These are phyloP conservation scores for Limosa lapponica DNA, from an alignment of 2,797 vertebrate species.

Conservation along the genomic window DNA sequence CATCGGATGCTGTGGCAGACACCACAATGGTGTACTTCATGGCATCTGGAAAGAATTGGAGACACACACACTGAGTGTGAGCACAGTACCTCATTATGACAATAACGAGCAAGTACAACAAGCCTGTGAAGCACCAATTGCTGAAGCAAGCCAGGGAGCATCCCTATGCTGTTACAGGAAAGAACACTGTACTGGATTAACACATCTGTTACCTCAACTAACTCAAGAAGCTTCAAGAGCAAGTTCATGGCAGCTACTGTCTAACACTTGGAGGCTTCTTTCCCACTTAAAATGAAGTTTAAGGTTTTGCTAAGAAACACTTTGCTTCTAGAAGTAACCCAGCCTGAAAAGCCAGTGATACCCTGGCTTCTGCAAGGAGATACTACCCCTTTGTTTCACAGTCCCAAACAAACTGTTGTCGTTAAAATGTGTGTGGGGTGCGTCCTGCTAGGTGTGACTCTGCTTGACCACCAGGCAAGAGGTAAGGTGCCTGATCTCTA, in stretches of 20 bases:
- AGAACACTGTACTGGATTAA: fast-evolving
- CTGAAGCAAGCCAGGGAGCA: background rate
- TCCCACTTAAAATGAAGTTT: background rate
- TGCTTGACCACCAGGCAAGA: background rate
- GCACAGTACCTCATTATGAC: fast-evolving
- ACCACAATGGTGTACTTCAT: constrained; percentile 99
- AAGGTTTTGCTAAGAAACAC: background rate
- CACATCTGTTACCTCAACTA: fast-evolving
- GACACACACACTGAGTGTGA: background rate
- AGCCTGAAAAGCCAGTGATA: fast-evolving
- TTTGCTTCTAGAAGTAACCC: background rate
- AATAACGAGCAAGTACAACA: background rate
- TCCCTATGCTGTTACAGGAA: fast-evolving
- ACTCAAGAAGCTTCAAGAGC: fast-evolving
- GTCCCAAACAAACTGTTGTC: background rate
- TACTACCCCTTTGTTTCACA: fast-evolving
- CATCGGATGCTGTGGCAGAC: constrained; percentile 95
- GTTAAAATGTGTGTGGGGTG: fast-evolving
- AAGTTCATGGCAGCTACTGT: fast-evolving
- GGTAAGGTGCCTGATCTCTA: background rate
- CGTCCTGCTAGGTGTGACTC: background rate
- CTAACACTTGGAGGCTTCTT: background rate
- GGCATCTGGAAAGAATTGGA: constrained; percentile 79
- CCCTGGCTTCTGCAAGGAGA: background rate
- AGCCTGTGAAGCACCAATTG: fast-evolving